Evolutionary conservation across 2,113 vertebrate species (phyloP), one percentile per base, ranked within the genome.

Genomic region (Crotalus tigris): DNA sequence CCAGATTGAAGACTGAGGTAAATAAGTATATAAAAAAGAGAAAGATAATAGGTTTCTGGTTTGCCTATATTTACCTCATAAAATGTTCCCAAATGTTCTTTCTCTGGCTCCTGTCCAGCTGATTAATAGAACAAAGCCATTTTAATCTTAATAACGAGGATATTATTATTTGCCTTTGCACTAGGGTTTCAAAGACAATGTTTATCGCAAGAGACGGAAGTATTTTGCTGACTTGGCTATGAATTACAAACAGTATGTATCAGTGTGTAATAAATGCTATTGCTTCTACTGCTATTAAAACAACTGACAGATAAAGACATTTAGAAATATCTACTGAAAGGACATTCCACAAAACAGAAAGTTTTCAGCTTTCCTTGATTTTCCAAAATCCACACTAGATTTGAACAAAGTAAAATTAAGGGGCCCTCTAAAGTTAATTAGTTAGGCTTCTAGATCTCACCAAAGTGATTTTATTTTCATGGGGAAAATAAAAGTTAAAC

Each of bases 141-240:
- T 61, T 75, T 88, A 93, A 85, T 44, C 94, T 21, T 0, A 24
- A 24, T 29, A 49, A 93, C 85, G n/a, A 33, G 93, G 46, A 4
- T 49, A 7, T 89, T 89, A 92, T 91, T 0, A 61, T 90, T 57
- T 69, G 1, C 54, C 0, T 93, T 33, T 29, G 87, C 89, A 11
- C 90, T 90, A 99, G 99, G 99, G 99, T 94, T 99, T 99, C 97
- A 99, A 99, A 96, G 99, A 99, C 96, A 99, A 99, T 2, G 99
- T 99, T 90, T 99, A 99, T 94, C 98, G 99, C 55, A 99, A 98
- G 97, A 98, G 99, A 92, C 97, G 99, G 75, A 99, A 99, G 97
- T 99, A 99, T 96, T 99, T 99, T 98, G 99, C 99, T 94, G 99
- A 99, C 95, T 95, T 99, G 95, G 99, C 99, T 88, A 98, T 99